Base-by-base conservation (phyloP, 1,140 invertebrate genomes). In the Caenorhabditis remanei region DNA sequence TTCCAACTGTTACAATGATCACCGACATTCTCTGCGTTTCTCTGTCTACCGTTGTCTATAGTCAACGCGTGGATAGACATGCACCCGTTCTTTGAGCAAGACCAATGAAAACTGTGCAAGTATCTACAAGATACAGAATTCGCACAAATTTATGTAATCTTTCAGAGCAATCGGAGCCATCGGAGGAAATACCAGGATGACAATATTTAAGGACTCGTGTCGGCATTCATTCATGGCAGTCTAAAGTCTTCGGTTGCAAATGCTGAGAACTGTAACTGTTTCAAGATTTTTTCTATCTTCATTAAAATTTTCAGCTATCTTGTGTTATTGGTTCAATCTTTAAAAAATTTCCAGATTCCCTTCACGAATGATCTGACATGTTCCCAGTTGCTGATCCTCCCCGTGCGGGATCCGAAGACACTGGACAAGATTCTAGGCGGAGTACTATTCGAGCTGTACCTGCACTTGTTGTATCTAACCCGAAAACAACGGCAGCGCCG, bases 71-170 rank as follows among this genome's bases (percentile, higher is more conserved):
- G 65, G 40, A 71, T 63, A 11, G 21, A 71, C 40, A 14, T 71
- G 61, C 41, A 41, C 41, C 9, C 14, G 65, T 71, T 71, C 65
- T 43, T 46, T 71, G 65, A 43, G 19, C 40, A 71, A 71, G 24
- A 19, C 65, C 65, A 11, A 40, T 65, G 41, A 71, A 71, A 43
- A 43, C 16, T 71, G 65, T 46, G 40, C 65, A n/a, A 46, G 13
- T 16, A 46, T 71, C 65, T 71, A 71, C 65, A 71, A 71, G 41
- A 71, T 71, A 71, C 65, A 71, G 19, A 71, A 71, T 71, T 46
- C 40, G 65, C 41, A 71, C 65, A 71, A 71, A 71, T 43, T 71
- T 71, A 71, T 43, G 65, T 46, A 71, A 71, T 71, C 65, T 71
- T 71, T 46, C 14, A 71, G 65, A 71, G 40, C 65, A 46, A 19